Evolutionary conservation across 2,113 vertebrate species (phyloP), one percentile per base, ranked within the genome.

Genomic region (Mobula hypostoma): DNA sequence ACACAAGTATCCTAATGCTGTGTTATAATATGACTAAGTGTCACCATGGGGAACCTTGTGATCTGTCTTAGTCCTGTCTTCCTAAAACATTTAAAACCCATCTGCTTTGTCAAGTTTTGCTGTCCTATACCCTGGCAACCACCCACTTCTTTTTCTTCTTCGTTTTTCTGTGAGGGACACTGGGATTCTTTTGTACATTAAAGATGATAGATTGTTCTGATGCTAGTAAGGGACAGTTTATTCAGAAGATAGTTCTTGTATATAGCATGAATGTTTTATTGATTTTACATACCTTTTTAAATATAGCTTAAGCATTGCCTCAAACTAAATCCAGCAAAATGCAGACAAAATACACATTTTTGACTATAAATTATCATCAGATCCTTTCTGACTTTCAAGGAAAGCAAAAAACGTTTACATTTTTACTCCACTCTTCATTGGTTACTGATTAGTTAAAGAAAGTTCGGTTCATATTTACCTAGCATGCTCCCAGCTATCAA

Each of bases 401-500:
- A 61, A 94, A 32, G 9, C 78, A 74, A 32, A 32, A 94, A 11
- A 70, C 82, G 2, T 91, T 91, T 32, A 68, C 29, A 14, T 72
- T 94, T 56, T 66, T 11, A 29, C 19, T 78, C 92, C 48, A 58
- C 21, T 78, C 70, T 76, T 80, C n/a, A 24, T 94, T 79, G 77
- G 29, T 68, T 79, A 63, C 79, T 21, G 48, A 21, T 74, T 24
- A 27, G 72, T 93, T 40, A 72, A 70, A 61, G 29, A 29, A 36
- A 24, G 19, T 27, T 24, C 2, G 36, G 80, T 79, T 63, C 32
- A 32, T 63, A 94, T 94, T 97, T 96, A 99, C 98, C 98, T 80
- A 99, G 97, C 98, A 99, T 99, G 96, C 98, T 98, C 95, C 98
- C 98, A 87, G 98, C 98, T 95, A 99, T 97, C 96, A 99, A 97